These are phyloP conservation scores for Ochotona princeps DNA, from an alignment of 2,113 vertebrate genomes.

Conservation along the genomic window DNA sequence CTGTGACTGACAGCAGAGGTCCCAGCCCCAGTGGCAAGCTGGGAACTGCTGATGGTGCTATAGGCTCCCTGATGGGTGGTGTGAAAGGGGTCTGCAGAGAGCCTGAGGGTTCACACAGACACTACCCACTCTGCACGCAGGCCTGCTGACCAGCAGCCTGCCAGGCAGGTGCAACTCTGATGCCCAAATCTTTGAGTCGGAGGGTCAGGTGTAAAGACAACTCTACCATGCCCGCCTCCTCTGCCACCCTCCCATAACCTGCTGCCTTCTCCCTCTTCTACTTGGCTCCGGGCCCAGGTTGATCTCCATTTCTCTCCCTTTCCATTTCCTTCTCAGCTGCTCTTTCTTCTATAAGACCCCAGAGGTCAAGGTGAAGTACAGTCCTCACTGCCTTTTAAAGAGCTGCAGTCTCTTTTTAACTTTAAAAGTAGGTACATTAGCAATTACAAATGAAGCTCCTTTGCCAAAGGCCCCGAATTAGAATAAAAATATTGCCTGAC, in stretches of 20 bases:
- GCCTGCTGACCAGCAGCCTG: neutral
- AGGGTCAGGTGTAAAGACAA: neutral
- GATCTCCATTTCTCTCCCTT: neutral
- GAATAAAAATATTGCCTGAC: neutral
- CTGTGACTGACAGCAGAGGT: neutral
- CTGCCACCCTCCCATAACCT: neutral
- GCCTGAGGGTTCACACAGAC: too few relatives aligned
- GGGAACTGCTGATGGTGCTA: neutral
- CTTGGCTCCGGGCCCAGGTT: neutral
- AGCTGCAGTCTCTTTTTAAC: neutral
- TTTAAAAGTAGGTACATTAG: slow-evolving; percentile 18
- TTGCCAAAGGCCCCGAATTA: neutral
- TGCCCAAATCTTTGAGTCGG: neutral
- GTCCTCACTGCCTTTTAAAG: neutral
- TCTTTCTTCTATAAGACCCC: neutral
- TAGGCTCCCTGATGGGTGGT: fast-evolving
- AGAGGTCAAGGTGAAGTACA: neutral
- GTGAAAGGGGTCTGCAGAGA: fast-evolving
- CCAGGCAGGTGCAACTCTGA: neutral
- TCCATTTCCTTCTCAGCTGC: neutral
- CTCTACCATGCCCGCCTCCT: too few relatives aligned
- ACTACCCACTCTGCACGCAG: too few relatives aligned
- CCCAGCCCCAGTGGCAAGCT: neutral
- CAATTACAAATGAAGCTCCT: slow-evolving; percentile 13
- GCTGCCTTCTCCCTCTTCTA: fast-evolving